phyloP scores from a whole-genome alignment of 1,140 invertebrate species.

The Papilio polyxenes region DNA sequence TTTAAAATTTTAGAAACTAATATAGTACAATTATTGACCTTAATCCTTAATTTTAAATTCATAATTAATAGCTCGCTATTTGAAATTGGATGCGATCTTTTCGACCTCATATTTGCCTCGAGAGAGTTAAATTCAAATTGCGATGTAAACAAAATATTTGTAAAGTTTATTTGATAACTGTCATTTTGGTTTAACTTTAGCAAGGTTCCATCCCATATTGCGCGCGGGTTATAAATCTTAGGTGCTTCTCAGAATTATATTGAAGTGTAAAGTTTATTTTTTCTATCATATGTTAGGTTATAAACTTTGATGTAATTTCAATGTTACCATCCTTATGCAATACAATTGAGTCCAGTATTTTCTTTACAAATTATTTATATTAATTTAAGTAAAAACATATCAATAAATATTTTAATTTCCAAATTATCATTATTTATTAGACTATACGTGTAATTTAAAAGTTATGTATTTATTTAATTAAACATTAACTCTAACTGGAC shows the following conservation, averaged over 20 bases:
- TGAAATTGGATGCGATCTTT: not conserved
- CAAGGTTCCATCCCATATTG: not conserved
- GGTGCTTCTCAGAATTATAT: not conserved
- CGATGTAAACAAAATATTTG: not conserved
- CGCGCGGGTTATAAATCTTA: not conserved
- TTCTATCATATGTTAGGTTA: not conserved
- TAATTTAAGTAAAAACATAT: not conserved
- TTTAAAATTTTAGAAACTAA: conserved; percentile 21
- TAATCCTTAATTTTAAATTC: conserved; percentile 4
- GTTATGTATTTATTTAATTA: not conserved
- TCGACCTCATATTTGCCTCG: not conserved
- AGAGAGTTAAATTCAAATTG: not conserved
- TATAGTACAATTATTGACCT: conserved; percentile 16
- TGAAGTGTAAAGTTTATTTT: not conserved
- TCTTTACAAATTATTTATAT: not conserved
- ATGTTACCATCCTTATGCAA: not conserved
- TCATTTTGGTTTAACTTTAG: not conserved
- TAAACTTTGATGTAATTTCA: not conserved
- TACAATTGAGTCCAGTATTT: not conserved
- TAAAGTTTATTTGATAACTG: not conserved
- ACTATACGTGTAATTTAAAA: not conserved
- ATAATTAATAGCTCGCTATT: not conserved
- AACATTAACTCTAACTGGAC: not conserved
- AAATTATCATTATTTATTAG: not conserved
- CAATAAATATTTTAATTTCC: not conserved